phyloP scores from a whole-genome alignment of 2,888 invertebrate species.

The Cybosia mesomella region DNA sequence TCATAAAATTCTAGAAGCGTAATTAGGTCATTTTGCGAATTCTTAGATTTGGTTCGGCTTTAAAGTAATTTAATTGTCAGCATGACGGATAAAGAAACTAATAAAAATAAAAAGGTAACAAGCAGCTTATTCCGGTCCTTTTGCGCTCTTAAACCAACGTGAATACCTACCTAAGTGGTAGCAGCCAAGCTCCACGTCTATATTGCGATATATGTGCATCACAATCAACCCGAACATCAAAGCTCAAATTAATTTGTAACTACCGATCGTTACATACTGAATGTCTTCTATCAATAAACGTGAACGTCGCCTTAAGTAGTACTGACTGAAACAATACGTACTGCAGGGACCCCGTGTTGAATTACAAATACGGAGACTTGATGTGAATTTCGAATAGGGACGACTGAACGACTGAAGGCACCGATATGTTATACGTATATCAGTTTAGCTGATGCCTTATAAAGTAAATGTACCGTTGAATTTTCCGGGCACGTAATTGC shows the following conservation, averaged over 20 bases:
- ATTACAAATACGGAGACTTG: constrained; percentile 84
- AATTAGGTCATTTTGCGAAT: no score
- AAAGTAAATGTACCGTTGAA: constrained; percentile 40
- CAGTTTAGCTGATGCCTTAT: constrained; percentile 38
- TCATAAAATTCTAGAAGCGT: no score
- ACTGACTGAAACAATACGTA: constrained; percentile 82
- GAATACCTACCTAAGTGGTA: neutral
- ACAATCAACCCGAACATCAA: constrained; percentile 29
- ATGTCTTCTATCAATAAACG: constrained; percentile 51
- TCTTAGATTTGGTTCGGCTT: no score
- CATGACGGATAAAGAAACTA: no score
- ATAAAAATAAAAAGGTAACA: neutral
- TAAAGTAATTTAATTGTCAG: no score
- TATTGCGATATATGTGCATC: neutral
- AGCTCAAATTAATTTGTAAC: constrained; percentile 48
- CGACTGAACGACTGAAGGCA: constrained; percentile 29
- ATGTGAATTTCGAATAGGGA: constrained; percentile 82
- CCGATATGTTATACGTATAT: constrained; percentile 35
- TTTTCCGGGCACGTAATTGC: constrained; percentile 46
- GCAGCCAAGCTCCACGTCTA: neutral
- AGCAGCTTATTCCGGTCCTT: neutral
- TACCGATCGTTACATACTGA: constrained; percentile 39
- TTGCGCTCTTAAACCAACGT: neutral
- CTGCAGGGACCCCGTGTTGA: constrained; percentile 77
- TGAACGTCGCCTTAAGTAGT: constrained; percentile 58